Conservation (phyloP, 2,113 vertebrate species). For the Plecotus auritus region DNA sequence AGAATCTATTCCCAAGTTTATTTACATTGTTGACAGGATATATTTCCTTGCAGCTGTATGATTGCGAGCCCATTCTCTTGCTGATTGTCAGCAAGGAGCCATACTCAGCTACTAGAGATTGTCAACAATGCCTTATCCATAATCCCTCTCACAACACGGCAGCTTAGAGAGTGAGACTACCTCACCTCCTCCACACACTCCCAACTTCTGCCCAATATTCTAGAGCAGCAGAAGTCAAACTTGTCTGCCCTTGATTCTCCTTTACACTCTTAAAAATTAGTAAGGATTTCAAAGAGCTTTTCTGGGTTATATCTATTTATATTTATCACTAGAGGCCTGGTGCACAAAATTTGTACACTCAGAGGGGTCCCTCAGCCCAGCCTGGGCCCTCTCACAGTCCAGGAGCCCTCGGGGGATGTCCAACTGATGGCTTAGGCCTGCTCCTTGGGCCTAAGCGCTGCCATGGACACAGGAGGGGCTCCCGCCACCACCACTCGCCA, state of each 20-base stretch:
- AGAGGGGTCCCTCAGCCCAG: too few relatives aligned
- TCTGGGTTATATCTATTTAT: neutral
- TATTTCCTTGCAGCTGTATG: neutral
- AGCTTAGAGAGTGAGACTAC: neutral
- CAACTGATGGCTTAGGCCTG: too few relatives aligned
- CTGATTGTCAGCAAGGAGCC: neutral
- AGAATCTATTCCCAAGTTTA: neutral
- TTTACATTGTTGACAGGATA: neutral
- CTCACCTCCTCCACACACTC: neutral
- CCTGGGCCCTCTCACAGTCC: too few relatives aligned
- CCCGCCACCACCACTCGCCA: too few relatives aligned
- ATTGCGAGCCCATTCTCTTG: neutral
- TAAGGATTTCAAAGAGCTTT: neutral
- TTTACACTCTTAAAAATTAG: neutral
- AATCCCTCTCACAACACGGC: neutral
- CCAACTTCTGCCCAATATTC: neutral
- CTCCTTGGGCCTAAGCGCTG: too few relatives aligned
- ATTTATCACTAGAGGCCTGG: neutral
- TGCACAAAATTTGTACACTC: too few relatives aligned
- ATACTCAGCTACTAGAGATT: neutral
- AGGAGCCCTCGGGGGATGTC: too few relatives aligned
- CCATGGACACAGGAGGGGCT: too few relatives aligned
- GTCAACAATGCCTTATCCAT: neutral
- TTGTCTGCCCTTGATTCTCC: neutral
- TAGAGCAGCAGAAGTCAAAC: neutral